Base-by-base conservation (phyloP, 2,113 vertebrate species). In the Neolamprologus toae region DNA sequence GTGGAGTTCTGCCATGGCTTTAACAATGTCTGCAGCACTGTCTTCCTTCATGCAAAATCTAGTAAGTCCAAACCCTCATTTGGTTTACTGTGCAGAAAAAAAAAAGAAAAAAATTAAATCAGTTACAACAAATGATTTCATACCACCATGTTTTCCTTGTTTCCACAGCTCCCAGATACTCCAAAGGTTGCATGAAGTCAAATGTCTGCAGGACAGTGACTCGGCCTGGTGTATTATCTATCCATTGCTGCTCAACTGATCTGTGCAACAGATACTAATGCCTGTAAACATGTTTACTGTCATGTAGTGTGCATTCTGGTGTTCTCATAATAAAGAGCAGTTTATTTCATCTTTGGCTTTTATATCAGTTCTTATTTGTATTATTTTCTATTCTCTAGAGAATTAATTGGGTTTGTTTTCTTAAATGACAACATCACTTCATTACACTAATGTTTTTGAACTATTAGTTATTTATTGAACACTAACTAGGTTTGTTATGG, bases 221-320 rank as follows among this genome's bases (percentile, higher is more conserved):
- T 11, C 2, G 0, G 4, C 14, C 47, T 0, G 10, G 17, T 3
- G 5, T 47, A 5, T 8, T 11, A 13, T 23, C 57, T 47, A 5
- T 28, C 19, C 4, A 2, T 3, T 93, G 86, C 78, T 81, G 84
- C 84, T 17, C 0, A 1, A 1, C 4, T 11, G 81, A 94, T 51
- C 26, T 87, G 14, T 92, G 90, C 57, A 93, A 90, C 21, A 5
- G 4, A 55, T 59, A 35, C 55, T 59, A 55, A 80, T 28, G 42
- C 21, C 42, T 28, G 23, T 28, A 76, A 76, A 47, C 23, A 76
- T 1, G 9, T 76, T 3, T 73, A 16, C 4, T 73, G 40, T 73
- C 1, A 73, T 73, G 14, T 73, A 17, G 13, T 73, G 5, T 45
- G 21, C 14, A 73, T 73, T 73, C 68, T 47, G 14, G 21, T 28